Conservation (phyloP, 2,797 vertebrate genomes). For the Leuciscus waleckii region DNA sequence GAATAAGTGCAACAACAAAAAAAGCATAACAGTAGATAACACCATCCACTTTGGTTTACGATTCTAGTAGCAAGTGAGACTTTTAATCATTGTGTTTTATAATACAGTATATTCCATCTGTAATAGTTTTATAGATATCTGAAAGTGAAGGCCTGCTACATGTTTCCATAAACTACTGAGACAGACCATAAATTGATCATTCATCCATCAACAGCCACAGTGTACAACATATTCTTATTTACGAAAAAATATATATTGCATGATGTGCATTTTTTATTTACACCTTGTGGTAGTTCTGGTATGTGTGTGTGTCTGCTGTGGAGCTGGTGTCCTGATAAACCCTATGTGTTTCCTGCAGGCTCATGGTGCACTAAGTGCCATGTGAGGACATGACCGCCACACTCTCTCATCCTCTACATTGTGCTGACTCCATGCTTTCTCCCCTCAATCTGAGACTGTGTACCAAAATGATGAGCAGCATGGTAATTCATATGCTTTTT, state of each 20-base stretch:
- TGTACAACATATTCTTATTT: slow-evolving; percentile 73
- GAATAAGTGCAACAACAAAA: slow-evolving; percentile 63
- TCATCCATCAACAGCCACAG: slow-evolving; percentile 69
- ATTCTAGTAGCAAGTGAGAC: slow-evolving; percentile 58
- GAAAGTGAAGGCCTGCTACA: slow-evolving; percentile 65
- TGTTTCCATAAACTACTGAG: slow-evolving; percentile 67
- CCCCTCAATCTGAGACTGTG: slow-evolving; percentile 37
- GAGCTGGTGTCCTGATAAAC: slow-evolving; percentile 41
- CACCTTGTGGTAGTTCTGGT: slow-evolving; percentile 64
- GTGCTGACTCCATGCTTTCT: slow-evolving; percentile 46
- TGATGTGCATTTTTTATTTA: slow-evolving; percentile 76
- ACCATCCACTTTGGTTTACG: slow-evolving; percentile 69
- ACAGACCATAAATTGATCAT: slow-evolving; percentile 68
- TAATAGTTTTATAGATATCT: slow-evolving; percentile 64
- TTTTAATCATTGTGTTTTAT: slow-evolving; percentile 59
- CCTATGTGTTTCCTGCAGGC: slow-evolving; percentile 35
- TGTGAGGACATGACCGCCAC: slow-evolving; percentile 24
- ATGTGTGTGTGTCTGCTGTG: slow-evolving; percentile 48
- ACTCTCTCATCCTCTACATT: slow-evolving; percentile 31
- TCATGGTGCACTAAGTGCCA: slow-evolving; percentile 41
- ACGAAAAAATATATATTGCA: slow-evolving; percentile 75
- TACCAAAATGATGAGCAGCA: slow-evolving; percentile 53
- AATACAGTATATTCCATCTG: slow-evolving; percentile 62
- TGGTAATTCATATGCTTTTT: slow-evolving; percentile 32
- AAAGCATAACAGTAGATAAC: slow-evolving; percentile 58